Evolutionary conservation across 2,888 invertebrate genomes (phyloP), one percentile per base, ranked within the genome.

Genomic region (Cynaeus angustus): DNA sequence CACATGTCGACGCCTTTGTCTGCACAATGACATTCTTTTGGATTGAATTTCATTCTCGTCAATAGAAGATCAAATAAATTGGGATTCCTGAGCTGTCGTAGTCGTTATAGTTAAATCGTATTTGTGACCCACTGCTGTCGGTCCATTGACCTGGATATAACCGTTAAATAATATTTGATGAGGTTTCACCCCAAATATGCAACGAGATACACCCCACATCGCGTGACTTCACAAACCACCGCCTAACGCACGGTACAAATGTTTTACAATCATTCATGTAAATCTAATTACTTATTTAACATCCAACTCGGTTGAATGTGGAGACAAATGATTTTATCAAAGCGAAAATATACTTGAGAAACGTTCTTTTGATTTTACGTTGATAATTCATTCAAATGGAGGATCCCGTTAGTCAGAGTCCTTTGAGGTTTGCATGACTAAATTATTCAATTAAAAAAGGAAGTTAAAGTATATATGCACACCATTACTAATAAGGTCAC

Each of bases 121-220:
- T 65, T 55, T 65, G 55, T 45, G 65, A 26, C 38, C 48, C 50
- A 50, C 37, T 14, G 50, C 7, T 26, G 37, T 33, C 28, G 8
- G 53, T 65, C 53, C 52, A 33, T 65, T 65, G 65, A 55, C 65
- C 65, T 65, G 46, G 26, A 68, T 38, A 48, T 41, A 59, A 59
- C 55, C 45, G 62, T 55, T 55, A 56, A 62, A 68, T 48, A 68
- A 62, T 68, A 62, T 68, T 62, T 64, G 48, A 55, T 64, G 55
- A 56, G 43, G 55, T 62, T 62, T 66, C 28, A 58, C 52, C 48
- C 59, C 38, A 62, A 55, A 68, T 61, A 53, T 52, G 53, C 7
- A 45, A 16, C 16, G 28, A 30, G 45, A 46, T 26, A 68, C 55
- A 55, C 55, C 62, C 62, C 53, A 43, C 21, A 53, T 62, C 56